Base-by-base conservation (phyloP, 1,140 invertebrate species). In the Oryzaephilus surinamensis region DNA sequence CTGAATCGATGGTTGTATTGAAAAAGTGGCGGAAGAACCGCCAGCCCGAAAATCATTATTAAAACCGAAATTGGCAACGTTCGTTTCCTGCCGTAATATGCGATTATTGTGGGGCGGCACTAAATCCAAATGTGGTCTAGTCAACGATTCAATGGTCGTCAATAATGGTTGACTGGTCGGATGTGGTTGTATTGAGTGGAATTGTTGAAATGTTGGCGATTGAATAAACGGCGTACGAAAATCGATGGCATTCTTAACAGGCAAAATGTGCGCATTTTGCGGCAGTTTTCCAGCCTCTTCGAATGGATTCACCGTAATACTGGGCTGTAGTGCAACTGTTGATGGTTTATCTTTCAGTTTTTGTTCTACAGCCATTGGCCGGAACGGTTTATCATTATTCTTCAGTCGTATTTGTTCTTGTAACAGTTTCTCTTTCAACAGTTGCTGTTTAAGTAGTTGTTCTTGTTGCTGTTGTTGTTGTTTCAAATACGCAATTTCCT, bases 381-480 rank as follows among this genome's bases (percentile, higher is more conserved):
- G 16, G 38, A 64, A 57, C 13, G 60, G 53, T 37, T 63, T 61
- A 32, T 61, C 58, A 36, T 63, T 62, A 18, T 63, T 55, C 41
- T 55, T 52, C 36, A 60, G 46, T 26, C 54, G 56, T 24, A 55
- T 41, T 11, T 58, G 55, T 28, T 60, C 60, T 8, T 63, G 48
- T 24, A 57, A 45, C 6, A 57, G 50, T 14, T 57, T 57, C 14
- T 52, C 50, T 11, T 54, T 50, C 6, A 55, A 55, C 10, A 67
- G 63, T 34, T 74, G 64, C 15, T 71, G 62, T 45, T 76, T 71
- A 43, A 73, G 58, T 7, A 81, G 61, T 36, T 79, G 64, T 45
- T 81, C 73, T 24, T 81, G 73, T 48, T 81, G 78, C 50, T 81
- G 75, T 35, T 70, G 67, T 51, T 82, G 78, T 50, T 81, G 77